Evolutionary conservation across 2,797 vertebrate species (phyloP), one percentile per base, ranked within the genome.

Genomic region (Gastrophryne carolinensis): DNA sequence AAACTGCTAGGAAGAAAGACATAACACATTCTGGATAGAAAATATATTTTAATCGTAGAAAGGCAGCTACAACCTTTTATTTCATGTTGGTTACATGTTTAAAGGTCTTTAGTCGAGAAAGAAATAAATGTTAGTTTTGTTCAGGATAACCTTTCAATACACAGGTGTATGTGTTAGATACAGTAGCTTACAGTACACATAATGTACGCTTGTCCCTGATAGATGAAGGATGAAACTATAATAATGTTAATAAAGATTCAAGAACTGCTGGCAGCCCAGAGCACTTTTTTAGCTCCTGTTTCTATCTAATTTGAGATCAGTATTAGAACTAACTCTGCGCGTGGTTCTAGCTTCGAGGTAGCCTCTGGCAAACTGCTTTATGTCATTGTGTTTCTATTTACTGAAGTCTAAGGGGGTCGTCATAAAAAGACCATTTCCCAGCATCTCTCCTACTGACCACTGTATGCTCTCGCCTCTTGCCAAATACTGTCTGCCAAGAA

Each of bases 311-410:
- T 71, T 71, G 49, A 71, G 50, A 30, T 72, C 61, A 52, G 62
- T 30, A 52, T 53, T 50, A 60, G 60, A 65, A 60, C 68, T 17
- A 53, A 60, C 68, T 50, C 65, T 69, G 26, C 73, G 61, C 73
- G 19, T 62, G 53, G 75, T 78, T 68, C 68, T 65, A 56, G 75
- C 75, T 77, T 24, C 53, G 13, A 78, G 75, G 68, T 66, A 65
- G 75, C 75, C 75, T 66, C 61, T 78, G 68, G 75, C 75, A 78
- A 65, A 65, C 75, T 78, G 29, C 61, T 78, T 78, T 52, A 72
- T 78, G 68, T 66, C 75, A 68, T 78, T 34, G 75, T 72, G 75
- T 78, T 78, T 78, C 75, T 78, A 78, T 78, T 78, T 78, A 78
- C 68, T 72, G 75, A 66, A 72, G 37, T 72, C 61, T 78, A 66